A percentile compares a stretch with the other conserved stretches of the same genome.
Conservation (phyloP, 1,140 invertebrate genomes). For the Pogonognathellus flavescens region DNA sequence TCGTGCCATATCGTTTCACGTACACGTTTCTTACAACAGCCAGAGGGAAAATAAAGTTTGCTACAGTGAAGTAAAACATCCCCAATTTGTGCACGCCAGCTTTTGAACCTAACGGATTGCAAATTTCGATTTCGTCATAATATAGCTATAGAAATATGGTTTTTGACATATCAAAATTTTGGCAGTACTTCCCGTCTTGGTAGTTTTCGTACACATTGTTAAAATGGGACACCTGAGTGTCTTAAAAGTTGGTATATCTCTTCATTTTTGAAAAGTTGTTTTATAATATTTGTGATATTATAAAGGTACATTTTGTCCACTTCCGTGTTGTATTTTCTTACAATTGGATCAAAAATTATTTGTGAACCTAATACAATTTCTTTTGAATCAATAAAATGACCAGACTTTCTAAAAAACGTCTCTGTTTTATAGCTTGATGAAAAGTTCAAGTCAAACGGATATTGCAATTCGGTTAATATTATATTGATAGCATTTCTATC, state of each 20-base stretch:
- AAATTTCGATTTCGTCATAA: background rate
- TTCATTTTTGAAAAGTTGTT: background rate
- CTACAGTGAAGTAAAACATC: background rate
- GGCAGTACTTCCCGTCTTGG: background rate
- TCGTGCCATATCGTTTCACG: background rate
- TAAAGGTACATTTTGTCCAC: background rate
- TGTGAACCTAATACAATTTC: background rate
- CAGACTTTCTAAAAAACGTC: background rate
- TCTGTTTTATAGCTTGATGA: background rate
- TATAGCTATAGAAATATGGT: background rate
- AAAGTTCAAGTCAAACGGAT: background rate
- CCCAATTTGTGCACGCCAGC: background rate
- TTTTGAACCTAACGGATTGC: background rate
- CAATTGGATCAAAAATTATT: background rate
- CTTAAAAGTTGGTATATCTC: background rate
- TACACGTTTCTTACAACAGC: background rate
- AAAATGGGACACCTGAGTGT: accelerated
- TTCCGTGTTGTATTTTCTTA: background rate
- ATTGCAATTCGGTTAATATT: background rate
- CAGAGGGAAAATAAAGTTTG: background rate
- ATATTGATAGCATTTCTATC: background rate
- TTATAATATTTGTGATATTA: background rate
- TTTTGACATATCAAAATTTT: background rate
- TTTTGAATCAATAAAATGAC: background rate
- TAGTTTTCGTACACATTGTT: background rate